A percentile compares a stretch with the other conserved stretches of the same genome.
Conservation (phyloP, 2,113 vertebrate genomes). For the Trogon surrucura region DNA sequence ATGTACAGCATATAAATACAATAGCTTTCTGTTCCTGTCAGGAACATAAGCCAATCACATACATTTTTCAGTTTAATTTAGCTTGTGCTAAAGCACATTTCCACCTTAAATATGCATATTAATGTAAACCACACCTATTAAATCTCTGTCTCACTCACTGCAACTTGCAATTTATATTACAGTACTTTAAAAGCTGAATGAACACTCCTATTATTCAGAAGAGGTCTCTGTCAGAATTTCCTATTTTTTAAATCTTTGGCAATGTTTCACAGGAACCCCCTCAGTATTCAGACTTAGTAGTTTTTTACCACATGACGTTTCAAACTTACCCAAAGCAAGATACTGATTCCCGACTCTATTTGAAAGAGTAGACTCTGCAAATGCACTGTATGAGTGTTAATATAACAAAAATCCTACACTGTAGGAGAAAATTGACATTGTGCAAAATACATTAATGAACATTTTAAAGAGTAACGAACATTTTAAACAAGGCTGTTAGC, state of each 20-base stretch:
- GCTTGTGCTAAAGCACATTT: slow-evolving; percentile 12
- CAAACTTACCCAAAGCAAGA: neutral
- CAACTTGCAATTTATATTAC: slow-evolving; percentile 6
- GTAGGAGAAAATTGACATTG: slow-evolving; percentile 40
- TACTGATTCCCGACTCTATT: neutral
- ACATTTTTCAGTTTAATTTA: slow-evolving; percentile 32
- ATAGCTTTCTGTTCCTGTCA: slow-evolving; percentile 24
- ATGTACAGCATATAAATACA: slow-evolving; percentile 34
- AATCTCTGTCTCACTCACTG: neutral
- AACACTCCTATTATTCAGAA: neutral
- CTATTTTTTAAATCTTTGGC: slow-evolving; percentile 41
- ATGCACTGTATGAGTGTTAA: neutral
- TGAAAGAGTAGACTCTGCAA: slow-evolving; percentile 20
- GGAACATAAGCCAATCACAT: slow-evolving; percentile 24
- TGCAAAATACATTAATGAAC: slow-evolving; percentile 23
- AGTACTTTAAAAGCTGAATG: slow-evolving; percentile 33
- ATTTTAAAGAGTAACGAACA: neutral
- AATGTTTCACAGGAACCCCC: slow-evolving; percentile 18
- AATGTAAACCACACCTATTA: slow-evolving; percentile 4
- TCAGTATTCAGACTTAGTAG: neutral
- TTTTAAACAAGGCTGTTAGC: neutral
- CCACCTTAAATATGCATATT: slow-evolving; percentile 35
- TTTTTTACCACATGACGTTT: neutral
- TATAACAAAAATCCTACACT: slow-evolving; percentile 44
- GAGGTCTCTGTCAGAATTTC: slow-evolving; percentile 1